phyloP scores from a whole-genome alignment of 1,140 invertebrate species.

The Argopecten irradians region DNA sequence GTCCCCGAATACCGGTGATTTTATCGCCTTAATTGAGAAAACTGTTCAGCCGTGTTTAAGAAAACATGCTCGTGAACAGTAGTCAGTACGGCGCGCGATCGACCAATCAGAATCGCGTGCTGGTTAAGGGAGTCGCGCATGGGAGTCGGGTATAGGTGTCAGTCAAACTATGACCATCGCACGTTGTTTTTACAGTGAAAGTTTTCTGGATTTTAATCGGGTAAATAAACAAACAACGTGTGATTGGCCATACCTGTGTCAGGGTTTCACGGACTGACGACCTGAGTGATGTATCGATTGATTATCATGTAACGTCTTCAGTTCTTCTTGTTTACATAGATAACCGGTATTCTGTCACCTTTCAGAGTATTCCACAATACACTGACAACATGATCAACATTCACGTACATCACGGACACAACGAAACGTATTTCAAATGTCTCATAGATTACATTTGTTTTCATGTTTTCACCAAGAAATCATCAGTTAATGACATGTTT shows the following conservation, averaged over 20 bases:
- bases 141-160: background rate
- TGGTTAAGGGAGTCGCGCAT: background rate
- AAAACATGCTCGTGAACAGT: background rate
- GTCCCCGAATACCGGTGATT: background rate
- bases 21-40: slow-evolving; percentile 1
- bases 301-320: background rate
- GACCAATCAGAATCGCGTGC: background rate
- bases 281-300: background rate
- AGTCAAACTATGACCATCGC: background rate
- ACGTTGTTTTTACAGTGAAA: background rate
- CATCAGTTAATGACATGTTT: too few species aligned
- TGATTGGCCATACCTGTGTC: background rate
- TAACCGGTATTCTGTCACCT: background rate
- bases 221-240: background rate
- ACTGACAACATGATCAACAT: background rate
- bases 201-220: background rate
- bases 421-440: too few species aligned
- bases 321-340: background rate
- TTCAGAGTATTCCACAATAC: background rate
- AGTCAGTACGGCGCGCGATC: background rate
- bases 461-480: too few species aligned
- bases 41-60: background rate
- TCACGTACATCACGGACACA: too few species aligned
- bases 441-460: too few species aligned
- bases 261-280: background rate